A percentile compares a stretch with the other conserved stretches of the same genome.
Evolutionary conservation across 2,888 invertebrate species (phyloP).

Genomic region (Allygus modestus): DNA sequence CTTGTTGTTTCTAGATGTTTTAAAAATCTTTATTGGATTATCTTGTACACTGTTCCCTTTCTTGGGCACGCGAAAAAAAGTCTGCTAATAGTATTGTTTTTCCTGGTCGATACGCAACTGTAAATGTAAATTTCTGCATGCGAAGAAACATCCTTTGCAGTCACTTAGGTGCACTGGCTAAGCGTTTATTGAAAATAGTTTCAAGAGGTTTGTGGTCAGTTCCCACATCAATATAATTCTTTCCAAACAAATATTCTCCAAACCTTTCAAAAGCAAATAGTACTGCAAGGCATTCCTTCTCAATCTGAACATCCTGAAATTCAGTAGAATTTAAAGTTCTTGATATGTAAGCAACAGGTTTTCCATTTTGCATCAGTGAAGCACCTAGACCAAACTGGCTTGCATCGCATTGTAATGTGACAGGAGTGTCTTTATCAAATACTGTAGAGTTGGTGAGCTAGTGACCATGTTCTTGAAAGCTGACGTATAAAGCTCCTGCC

Average conservation of each 20-base stretch:
- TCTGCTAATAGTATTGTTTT: conserved; percentile 26
- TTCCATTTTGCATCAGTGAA: conserved; percentile 16
- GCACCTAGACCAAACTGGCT: conserved; percentile 40
- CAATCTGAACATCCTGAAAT: conserved; percentile 71
- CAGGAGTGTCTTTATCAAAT: neutral
- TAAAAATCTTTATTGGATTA: neutral
- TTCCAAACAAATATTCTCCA: conserved; percentile 72
- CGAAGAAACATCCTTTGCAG: conserved; percentile 63
- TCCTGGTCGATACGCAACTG: conserved; percentile 50
- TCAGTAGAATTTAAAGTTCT: conserved; percentile 10
- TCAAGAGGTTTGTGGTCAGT: conserved; percentile 72
- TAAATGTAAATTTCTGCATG: conserved; percentile 37
- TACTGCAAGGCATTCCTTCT: conserved; percentile 72
- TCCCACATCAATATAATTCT: conserved; percentile 68
- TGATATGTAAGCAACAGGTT: conserved; percentile 19
- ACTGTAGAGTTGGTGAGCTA: conserved; percentile 16
- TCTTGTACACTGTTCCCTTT: neutral
- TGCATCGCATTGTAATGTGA: conserved; percentile 10
- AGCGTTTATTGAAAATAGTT: conserved; percentile 68
- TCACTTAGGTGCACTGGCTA: conserved; percentile 58
- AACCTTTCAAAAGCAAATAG: conserved; percentile 71
- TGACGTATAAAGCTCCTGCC: neutral
- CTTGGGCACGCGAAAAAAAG: neutral
- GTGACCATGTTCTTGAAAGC: conserved; percentile 6
- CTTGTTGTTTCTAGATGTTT: neutral